phyloP scores from a whole-genome alignment of 2,888 invertebrate genomes.

The Sinhomidia bicolor region DNA sequence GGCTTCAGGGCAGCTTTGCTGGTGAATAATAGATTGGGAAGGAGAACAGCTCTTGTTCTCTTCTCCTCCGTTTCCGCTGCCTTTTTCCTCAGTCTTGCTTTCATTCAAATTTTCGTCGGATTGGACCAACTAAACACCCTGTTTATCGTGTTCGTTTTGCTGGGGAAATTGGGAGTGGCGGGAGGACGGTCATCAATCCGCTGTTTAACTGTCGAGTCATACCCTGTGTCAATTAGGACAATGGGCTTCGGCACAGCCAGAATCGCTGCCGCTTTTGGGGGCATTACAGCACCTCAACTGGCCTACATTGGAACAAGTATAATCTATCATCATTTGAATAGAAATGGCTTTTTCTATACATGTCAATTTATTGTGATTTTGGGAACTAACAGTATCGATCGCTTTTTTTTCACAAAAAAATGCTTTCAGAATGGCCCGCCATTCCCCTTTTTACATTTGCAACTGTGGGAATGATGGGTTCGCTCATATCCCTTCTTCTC shows the following conservation, averaged over 20 bases:
- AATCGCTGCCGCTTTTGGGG: conserved; percentile 70
- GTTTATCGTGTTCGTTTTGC: conserved; percentile 67
- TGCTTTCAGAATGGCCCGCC: conserved; percentile 66
- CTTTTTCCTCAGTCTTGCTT: conserved; percentile 69
- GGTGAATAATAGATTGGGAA: conserved; percentile 73
- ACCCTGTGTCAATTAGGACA: conserved; percentile 71
- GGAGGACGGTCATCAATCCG: conserved; percentile 64
- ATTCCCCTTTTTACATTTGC: conserved; percentile 73
- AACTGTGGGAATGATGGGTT: conserved; percentile 63
- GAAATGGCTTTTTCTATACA: too few relatives aligned
- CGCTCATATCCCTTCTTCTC: conserved; percentile 69
- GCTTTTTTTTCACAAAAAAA: too few relatives aligned
- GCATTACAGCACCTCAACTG: conserved; percentile 71
- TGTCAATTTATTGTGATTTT: neutral
- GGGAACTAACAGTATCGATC: too few relatives aligned
- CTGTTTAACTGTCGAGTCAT: conserved; percentile 62
- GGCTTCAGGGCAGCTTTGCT: conserved; percentile 71
- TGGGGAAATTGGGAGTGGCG: conserved; percentile 74
- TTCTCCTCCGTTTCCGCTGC: conserved; percentile 69
- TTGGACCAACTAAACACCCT: conserved; percentile 35
- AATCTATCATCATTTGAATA: neutral
- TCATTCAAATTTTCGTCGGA: conserved; percentile 53
- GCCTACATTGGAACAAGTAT: conserved; percentile 74
- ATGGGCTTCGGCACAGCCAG: conserved; percentile 75
- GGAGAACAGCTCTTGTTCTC: conserved; percentile 72